Evolutionary conservation across 2,797 vertebrate species (phyloP), one percentile per base, ranked within the genome.

Genomic region (Miichthys miiuy): DNA sequence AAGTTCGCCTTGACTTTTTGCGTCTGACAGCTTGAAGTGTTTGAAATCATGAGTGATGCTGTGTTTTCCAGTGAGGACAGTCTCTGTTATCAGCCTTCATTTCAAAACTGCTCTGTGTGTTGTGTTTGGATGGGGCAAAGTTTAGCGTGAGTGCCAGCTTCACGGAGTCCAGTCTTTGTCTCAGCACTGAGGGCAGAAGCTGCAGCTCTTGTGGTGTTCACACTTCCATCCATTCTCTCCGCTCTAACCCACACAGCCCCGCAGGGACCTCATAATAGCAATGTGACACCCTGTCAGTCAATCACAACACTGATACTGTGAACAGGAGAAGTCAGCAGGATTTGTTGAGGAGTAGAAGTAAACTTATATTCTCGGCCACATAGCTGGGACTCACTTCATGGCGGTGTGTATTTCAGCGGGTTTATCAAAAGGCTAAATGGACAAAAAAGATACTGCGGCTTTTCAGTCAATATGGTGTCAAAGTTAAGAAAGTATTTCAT

Each of bases 241-340:
- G 30, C 62, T 75, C 27, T 66, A 68, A 56, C 75, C 20, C 64
- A 68, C 69, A 74, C 34, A 58, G 75, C 20, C 86, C 76, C 27
- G 14, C 44, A 14, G 81, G 85, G 77, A 80, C n/a, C 80, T 86
- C 78, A 78, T 86, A 82, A 86, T 25, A 83, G 64, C 81, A 84
- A 85, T 81, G 87, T 82, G 81, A 84, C 86, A 86, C 71, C 66
- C 83, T 91, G 93, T 91, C 94, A 92, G 79, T 94, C 92, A 93
- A 72, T 91, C 80, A 73, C 72, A 46, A 71, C 17, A n/a, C 44
- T 68, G 57, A 77, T 68, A 61, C 52, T 61, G 57, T 3, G 4
- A 79, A 69, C 66, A 50, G 47, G 52, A 73, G 25, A 41, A 54
- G 58, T 67, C 75, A 14, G 69, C 17, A 11, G 54, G 50, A 72